Percentiles rank a stretch among this genome's conserved stretches.
Evolutionary conservation across 2,113 vertebrate species (phyloP).

Genomic region (Parus major): DNA sequence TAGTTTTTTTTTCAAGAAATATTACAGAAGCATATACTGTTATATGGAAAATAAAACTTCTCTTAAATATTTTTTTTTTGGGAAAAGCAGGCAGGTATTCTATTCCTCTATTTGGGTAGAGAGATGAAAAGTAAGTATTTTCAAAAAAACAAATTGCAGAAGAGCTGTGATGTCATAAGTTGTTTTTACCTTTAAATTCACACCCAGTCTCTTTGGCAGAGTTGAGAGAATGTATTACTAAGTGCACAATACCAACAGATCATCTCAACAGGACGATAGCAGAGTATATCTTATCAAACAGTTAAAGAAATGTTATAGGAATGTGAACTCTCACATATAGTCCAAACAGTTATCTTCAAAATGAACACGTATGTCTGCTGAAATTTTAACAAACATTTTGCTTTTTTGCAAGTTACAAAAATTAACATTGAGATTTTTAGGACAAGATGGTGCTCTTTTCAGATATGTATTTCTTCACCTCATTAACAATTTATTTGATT

Average conservation of each 20-base stretch:
- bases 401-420: constrained; percentile 53
- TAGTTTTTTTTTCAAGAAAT: constrained; percentile 7
- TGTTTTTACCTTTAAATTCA: constrained; percentile 20
- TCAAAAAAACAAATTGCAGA: constrained; percentile 16
- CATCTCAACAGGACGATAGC: neutral
- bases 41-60: constrained; percentile 66
- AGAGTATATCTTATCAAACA: neutral
- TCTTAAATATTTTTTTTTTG: neutral
- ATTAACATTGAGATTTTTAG: neutral
- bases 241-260: neutral
- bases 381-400: constrained; percentile 16
- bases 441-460: neutral
- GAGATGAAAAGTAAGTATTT: neutral
- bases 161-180: neutral
- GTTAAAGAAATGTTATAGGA: neutral
- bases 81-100: constrained; percentile 29
- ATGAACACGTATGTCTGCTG: neutral
- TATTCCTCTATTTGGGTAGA: neutral
- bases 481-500: neutral
- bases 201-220: constrained; percentile 13
- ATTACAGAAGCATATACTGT: constrained; percentile 48
- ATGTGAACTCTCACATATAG: neutral
- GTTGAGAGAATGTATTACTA: neutral
- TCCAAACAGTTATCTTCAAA: neutral
- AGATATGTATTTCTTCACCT: neutral